Conservation (phyloP, 2,113 vertebrate genomes). For the Anguilla rostrata region DNA sequence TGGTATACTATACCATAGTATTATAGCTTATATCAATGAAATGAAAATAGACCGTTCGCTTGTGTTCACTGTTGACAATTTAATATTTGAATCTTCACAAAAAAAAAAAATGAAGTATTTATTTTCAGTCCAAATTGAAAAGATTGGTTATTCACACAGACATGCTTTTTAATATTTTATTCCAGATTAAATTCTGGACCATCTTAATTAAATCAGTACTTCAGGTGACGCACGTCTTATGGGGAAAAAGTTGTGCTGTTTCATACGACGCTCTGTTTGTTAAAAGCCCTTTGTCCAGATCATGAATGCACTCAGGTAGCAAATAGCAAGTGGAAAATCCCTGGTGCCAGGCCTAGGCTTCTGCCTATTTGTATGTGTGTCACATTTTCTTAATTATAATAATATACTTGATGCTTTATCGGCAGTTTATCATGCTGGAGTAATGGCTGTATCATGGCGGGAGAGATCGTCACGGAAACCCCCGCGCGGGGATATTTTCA, state of each 20-base stretch:
- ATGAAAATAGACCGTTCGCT: no score
- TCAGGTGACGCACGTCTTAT: not conserved
- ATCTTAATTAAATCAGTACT: not conserved
- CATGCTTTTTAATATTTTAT: no score
- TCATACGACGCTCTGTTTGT: not conserved
- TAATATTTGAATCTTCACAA: not conserved
- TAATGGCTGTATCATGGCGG: not conserved
- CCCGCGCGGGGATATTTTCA: not conserved
- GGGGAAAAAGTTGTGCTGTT: not conserved
- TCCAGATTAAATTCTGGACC: not conserved
- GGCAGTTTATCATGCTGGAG: not conserved
- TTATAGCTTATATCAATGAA: no score
- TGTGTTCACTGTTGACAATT: no score
- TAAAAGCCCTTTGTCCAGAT: not conserved
- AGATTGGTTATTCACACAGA: not conserved
- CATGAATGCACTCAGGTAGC: not conserved
- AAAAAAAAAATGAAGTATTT: not conserved
- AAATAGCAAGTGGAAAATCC: not conserved
- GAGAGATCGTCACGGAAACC: not conserved
- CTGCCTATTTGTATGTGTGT: not conserved
- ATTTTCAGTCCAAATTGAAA: not conserved
- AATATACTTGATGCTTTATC: not conserved
- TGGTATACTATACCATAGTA: no score
- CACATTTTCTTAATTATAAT: not conserved
- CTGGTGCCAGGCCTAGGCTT: not conserved